phyloP scores from a whole-genome alignment of 92 coral and sea anemone species.

The Actinernus sp. region DNA sequence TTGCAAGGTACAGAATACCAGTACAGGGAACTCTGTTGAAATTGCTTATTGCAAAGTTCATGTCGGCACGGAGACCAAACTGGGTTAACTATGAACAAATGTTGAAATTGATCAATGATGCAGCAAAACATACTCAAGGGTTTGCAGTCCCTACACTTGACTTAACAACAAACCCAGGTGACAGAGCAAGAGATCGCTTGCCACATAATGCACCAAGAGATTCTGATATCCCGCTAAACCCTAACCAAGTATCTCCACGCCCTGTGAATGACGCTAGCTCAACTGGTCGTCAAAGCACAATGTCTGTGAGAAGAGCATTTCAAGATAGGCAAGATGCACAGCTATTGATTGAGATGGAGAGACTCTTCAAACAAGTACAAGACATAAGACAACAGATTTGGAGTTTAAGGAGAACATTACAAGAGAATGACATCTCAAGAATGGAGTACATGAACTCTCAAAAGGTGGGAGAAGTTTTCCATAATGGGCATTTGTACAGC shows the following conservation, averaged over 20 bases:
- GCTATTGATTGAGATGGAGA: slow-evolving; percentile 74
- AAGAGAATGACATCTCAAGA: slow-evolving; percentile 45
- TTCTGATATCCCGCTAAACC: slow-evolving; percentile 65
- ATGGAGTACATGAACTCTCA: slow-evolving; percentile 64
- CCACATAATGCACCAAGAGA: slow-evolving; percentile 43
- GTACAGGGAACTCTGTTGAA: slow-evolving; percentile 44
- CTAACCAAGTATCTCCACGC: slow-evolving; percentile 82
- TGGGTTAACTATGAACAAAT: slow-evolving; percentile 90
- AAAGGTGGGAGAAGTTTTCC: slow-evolving; percentile 46
- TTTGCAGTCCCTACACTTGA: slow-evolving; percentile 60
- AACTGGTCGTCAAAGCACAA: slow-evolving; percentile 75
- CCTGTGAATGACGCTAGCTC: slow-evolving; percentile 33
- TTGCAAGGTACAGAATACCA: slow-evolving; percentile 64
- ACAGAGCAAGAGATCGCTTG: slow-evolving; percentile 37
- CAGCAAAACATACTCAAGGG: slow-evolving; percentile 40
- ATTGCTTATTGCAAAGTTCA: slow-evolving; percentile 51
- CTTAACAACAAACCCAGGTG: slow-evolving; percentile 44
- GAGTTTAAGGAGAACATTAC: slow-evolving; percentile 44
- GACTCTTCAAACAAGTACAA: slow-evolving; percentile 47
- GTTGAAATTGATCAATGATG: slow-evolving; percentile 63
- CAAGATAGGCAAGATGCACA: slow-evolving; percentile 83
- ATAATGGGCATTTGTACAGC: background rate
- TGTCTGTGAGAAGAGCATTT: slow-evolving; percentile 75
- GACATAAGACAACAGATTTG: slow-evolving; percentile 36
- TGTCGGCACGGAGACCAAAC: slow-evolving; percentile 83